Conservation (phyloP, 2,797 vertebrate species). For the Falco columbarius region DNA sequence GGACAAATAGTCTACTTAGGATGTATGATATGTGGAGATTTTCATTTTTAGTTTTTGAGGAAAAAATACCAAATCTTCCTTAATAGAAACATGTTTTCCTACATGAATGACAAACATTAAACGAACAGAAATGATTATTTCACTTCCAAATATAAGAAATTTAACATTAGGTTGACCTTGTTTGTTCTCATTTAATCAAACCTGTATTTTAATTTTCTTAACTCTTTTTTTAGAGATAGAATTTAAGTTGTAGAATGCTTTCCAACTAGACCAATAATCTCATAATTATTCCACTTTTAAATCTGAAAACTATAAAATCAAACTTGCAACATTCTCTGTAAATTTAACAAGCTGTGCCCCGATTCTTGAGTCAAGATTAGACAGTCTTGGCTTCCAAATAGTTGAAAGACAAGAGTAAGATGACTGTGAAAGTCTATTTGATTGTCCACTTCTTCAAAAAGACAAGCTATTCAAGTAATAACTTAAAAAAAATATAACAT, state of each 20-base stretch:
- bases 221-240: background rate
- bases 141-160: background rate
- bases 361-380: background rate
- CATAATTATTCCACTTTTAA: background rate
- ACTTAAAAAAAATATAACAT: background rate
- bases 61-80: background rate
- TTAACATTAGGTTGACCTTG: background rate
- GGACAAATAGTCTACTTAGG: background rate
- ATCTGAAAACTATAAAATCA: background rate
- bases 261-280: background rate
- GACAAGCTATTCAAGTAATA: background rate
- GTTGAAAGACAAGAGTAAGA: background rate
- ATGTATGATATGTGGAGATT: fast-evolving
- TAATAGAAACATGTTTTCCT: background rate
- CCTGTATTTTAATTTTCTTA: background rate
- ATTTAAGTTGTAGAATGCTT: background rate
- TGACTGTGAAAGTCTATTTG: background rate
- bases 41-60: background rate
- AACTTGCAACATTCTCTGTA: background rate
- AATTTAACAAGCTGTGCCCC: background rate
- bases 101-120: background rate
- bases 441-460: background rate
- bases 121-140: background rate
- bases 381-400: background rate
- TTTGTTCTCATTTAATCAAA: background rate